Base-by-base conservation (phyloP, 1,140 invertebrate species). In the Drosophila dunni region DNA sequence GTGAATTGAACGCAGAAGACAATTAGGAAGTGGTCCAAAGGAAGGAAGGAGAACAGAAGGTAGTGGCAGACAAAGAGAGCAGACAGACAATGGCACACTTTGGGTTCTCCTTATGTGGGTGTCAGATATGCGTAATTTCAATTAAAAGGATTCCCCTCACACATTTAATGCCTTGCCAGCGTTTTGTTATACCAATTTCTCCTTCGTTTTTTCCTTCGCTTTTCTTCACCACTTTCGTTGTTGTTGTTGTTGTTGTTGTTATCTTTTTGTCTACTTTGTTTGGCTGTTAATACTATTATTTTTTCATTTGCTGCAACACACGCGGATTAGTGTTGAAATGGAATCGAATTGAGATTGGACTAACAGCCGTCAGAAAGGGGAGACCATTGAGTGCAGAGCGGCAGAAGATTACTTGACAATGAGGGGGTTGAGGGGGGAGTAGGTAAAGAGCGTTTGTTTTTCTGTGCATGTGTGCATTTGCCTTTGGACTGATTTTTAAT, bases 21-120 rank as follows among this genome's bases (percentile, higher is more conserved):
- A 89, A 89, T 89, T 89, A 90, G 84, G 84, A 89, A 83, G 68
- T 83, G 71, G 77, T 78, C 70, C 79, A 20, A 48, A 44, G 29
- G 29, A 48, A 44, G 29, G 36, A 17, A 5, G 29, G 8, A 20
- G 38, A 10, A 17, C 10, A 11, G 15, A 45, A 7, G 36, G n/a
- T 56, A 17, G n/a, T 5, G 34, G 11, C 15, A 34, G 0, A 34
- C 4, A 40, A 62, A 13, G 7, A 5, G 20, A 15, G 20, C 24
- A 13, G 44, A 34, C 17, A 34, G 24, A 44, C 17, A 60, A 36
- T 46, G 60, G 17, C 3, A 45, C 58, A 61, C 15, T 62, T 62
- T 15, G 10, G 10, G 45, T 17, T 38, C n/a, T 34, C 36, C 53
- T 56, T 40, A 33, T 45, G 61, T 64, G 54, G 66, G 54, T 57